These are phyloP conservation scores for Etia nguti DNA, from an alignment of 2,113 vertebrate species.

Conservation along the genomic window DNA sequence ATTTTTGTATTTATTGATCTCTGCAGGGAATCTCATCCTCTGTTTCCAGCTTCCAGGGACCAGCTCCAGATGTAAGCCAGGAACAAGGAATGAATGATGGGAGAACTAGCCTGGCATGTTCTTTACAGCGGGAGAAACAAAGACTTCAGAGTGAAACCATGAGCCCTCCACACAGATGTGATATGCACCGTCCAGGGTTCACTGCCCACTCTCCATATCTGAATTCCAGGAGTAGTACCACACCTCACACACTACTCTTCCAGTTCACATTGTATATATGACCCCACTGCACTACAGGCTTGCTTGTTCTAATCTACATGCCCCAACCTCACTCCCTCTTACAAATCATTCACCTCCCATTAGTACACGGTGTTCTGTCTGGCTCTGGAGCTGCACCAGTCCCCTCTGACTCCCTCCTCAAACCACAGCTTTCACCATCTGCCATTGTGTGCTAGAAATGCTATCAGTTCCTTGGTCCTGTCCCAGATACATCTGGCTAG, in stretches of 20 bases:
- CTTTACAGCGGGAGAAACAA: background rate
- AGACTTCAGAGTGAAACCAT: accelerated
- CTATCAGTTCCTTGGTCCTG: background rate
- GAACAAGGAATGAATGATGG: background rate
- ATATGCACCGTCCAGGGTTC: background rate
- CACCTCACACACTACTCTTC: background rate
- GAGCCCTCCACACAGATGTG: background rate
- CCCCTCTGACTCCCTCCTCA: background rate
- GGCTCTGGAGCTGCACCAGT: background rate
- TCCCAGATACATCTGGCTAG: background rate
- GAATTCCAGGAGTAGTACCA: accelerated
- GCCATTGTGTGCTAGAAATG: background rate
- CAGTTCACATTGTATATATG: background rate
- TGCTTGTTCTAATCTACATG: background rate
- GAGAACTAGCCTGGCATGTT: background rate
- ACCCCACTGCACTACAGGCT: background rate
- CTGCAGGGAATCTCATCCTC: background rate
- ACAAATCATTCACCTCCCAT: background rate
- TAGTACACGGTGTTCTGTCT: accelerated
- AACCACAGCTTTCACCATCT: background rate
- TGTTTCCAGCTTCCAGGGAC: background rate
- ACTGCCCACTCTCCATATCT: background rate
- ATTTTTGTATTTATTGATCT: background rate
- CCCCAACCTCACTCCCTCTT: background rate
- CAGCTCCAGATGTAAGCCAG: background rate